These are phyloP conservation scores for Meloidogyne chitwoodi DNA, from an alignment of 1,140 invertebrate species.

Conservation along the genomic window DNA sequence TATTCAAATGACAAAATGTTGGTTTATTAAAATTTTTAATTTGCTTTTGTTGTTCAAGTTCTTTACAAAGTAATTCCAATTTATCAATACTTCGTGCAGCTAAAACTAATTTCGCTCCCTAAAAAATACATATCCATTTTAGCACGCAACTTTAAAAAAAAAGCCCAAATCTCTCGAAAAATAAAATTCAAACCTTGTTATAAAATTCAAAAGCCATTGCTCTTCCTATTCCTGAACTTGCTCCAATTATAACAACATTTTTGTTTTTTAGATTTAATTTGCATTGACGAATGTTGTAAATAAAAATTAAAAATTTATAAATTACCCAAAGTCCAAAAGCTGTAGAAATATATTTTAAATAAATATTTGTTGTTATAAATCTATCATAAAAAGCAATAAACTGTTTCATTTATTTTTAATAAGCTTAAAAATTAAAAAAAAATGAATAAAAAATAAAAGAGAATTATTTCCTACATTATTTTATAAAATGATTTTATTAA, in stretches of 20 bases:
- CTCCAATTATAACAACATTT: conserved; percentile 29
- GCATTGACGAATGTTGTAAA: conserved; percentile 8
- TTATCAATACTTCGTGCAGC: conserved; percentile 53
- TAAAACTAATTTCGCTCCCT: conserved; percentile 54
- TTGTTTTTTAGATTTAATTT: conserved; percentile 22
- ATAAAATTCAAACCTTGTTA: conserved; percentile 16
- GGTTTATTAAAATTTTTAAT: conserved; percentile 27
- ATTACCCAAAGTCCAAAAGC: conserved; percentile 33
- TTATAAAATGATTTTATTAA: too few species aligned
- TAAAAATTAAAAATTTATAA: conserved; percentile 32
- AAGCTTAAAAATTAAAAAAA: not conserved
- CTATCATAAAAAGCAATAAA: not conserved
- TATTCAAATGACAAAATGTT: conserved; percentile 39
- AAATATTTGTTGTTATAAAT: not conserved
- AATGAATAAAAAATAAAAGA: not conserved
- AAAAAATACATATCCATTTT: not conserved
- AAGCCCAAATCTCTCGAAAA: not conserved
- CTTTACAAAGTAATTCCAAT: conserved; percentile 45
- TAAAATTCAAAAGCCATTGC: conserved; percentile 47
- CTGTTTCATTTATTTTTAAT: not conserved
- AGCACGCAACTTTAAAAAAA: not conserved
- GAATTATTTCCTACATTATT: too few species aligned
- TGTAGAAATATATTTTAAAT: conserved; percentile 23
- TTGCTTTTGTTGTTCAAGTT: conserved; percentile 21
- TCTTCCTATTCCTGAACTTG: conserved; percentile 37